Percentiles rank a stretch among this genome's conserved stretches.
Evolutionary conservation across 2,113 vertebrate species (phyloP).

Genomic region (Alethe diademata): DNA sequence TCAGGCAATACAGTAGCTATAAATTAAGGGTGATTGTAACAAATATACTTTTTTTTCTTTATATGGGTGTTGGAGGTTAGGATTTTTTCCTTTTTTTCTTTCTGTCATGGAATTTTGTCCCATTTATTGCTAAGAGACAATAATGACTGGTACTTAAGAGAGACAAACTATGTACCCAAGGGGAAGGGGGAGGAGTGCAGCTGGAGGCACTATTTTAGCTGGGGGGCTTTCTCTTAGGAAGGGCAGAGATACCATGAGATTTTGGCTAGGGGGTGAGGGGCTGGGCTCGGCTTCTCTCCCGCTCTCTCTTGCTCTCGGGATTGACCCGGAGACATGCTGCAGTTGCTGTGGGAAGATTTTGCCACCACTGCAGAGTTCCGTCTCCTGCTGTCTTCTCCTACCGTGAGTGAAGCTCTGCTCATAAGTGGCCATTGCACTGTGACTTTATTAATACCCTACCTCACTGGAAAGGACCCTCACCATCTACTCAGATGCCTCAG

Average conservation of each 20-base stretch:
- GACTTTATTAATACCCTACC: neutral
- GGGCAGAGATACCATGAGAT: neutral
- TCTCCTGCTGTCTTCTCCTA: neutral
- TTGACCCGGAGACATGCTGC: neutral
- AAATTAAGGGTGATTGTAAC: neutral
- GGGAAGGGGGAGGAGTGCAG: neutral
- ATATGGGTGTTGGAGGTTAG: neutral
- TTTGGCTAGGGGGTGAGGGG: neutral
- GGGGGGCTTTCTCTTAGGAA: neutral
- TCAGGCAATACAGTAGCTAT: neutral
- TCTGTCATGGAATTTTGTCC: neutral
- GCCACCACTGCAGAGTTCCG: neutral
- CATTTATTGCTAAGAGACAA: neutral
- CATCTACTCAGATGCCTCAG: neutral
- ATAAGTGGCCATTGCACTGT: neutral
- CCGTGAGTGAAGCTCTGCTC: neutral
- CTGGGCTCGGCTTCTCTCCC: neutral
- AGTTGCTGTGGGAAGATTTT: neutral
- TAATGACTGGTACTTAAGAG: neutral
- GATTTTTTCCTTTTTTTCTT: neutral
- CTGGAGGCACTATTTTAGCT: neutral
- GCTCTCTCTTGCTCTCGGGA: too few relatives aligned
- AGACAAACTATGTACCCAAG: neutral
- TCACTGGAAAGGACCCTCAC: neutral
- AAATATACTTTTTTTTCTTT: neutral